Conservation (phyloP, 2,888 invertebrate genomes). For the Lepidocyrtoides sp. region DNA sequence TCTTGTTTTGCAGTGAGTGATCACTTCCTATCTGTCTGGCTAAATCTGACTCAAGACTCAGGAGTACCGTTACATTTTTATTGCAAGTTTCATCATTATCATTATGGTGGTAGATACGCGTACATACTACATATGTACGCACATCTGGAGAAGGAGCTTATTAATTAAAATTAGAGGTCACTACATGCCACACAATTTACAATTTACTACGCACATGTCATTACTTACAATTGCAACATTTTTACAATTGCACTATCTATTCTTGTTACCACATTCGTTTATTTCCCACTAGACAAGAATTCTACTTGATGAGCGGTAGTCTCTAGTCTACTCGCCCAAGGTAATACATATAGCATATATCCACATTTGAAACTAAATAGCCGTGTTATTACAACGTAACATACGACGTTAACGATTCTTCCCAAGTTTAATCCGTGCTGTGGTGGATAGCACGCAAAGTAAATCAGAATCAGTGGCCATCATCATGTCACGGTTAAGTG, state of each 20-base stretch:
- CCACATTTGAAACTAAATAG: neutral
- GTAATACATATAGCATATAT: neutral
- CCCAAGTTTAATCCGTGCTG: neutral
- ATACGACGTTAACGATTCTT: neutral
- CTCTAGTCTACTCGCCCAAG: neutral
- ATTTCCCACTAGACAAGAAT: neutral
- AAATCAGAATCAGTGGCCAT: conserved; percentile 71
- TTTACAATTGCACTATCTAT: no score
- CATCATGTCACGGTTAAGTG: conserved; percentile 70
- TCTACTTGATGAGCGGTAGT: neutral
- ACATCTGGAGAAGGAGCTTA: conserved; percentile 58
- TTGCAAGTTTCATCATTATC: neutral
- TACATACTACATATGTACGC: neutral
- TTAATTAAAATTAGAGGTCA: conserved; percentile 56
- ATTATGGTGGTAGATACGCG: neutral
- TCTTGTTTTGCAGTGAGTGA: no score
- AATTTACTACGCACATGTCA: conserved; percentile 18
- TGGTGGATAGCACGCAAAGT: neutral
- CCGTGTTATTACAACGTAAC: neutral
- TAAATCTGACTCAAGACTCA: neutral
- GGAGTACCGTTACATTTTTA: conserved; percentile 8
- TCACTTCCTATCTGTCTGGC: no score
- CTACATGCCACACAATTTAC: neutral
- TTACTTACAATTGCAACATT: neutral
- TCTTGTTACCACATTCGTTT: neutral